Conservation (phyloP, 2,888 invertebrate species). For the Oligia strigilis region DNA sequence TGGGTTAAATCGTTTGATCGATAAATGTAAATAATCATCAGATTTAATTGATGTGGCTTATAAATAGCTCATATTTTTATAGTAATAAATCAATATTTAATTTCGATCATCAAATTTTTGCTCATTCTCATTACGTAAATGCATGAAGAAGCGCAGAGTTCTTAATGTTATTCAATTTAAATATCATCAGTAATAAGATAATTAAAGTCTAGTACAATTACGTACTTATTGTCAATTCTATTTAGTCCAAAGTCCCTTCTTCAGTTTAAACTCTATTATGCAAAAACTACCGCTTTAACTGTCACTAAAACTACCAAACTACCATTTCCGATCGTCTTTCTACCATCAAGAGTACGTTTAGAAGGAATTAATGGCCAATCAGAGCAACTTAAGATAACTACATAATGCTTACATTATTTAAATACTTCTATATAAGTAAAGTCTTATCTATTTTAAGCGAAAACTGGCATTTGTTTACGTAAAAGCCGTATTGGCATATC, state of each 20-base stretch:
- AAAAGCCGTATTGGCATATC: constrained; percentile 58
- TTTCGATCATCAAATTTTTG: neutral
- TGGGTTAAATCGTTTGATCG: constrained; percentile 22
- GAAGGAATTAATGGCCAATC: constrained; percentile 55
- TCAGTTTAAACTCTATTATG: constrained; percentile 38
- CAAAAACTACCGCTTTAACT: constrained; percentile 40
- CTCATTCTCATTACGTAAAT: neutral
- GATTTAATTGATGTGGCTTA: constrained; percentile 22
- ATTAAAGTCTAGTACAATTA: constrained; percentile 7
- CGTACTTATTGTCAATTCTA: constrained; percentile 42
- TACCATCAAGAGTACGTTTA: constrained; percentile 48
- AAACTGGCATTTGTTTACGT: constrained; percentile 53
- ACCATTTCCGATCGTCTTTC: constrained; percentile 36
- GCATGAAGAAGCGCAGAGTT: neutral
- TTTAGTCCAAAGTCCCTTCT: constrained; percentile 29
- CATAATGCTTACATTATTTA: constrained; percentile 53
- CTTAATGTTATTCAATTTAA: constrained; percentile 5
- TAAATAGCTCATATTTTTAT: constrained; percentile 17
- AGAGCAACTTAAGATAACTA: constrained; percentile 54
- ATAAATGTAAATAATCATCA: constrained; percentile 19
- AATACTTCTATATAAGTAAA: constrained; percentile 26
- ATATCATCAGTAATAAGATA: constrained; percentile 9
- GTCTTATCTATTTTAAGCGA: constrained; percentile 45
- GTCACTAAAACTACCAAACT: constrained; percentile 47
- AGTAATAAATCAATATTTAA: constrained; percentile 13